Conservation (phyloP, 2,797 vertebrate species). For the Neopelma chrysocephalum region DNA sequence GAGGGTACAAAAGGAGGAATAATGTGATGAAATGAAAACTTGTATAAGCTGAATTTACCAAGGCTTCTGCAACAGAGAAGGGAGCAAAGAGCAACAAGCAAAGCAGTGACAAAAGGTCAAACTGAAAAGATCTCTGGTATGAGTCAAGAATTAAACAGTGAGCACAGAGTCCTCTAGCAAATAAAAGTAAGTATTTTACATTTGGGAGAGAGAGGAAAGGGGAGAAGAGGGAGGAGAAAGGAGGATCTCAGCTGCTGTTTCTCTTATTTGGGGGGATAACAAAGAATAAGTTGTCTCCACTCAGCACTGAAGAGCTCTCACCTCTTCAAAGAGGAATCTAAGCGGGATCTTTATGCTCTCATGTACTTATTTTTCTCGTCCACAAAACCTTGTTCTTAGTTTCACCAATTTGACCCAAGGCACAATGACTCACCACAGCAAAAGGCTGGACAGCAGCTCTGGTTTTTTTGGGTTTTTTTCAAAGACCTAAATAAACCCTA, state of each 20-base stretch:
- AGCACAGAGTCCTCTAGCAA: neutral
- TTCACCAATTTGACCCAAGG: constrained; percentile 39
- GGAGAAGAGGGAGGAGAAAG: neutral
- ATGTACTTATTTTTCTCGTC: neutral
- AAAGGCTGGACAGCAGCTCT: constrained; percentile 42
- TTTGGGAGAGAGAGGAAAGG: neutral
- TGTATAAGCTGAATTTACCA: neutral
- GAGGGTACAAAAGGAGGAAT: neutral
- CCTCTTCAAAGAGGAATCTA: constrained; percentile 22
- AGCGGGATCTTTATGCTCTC: neutral
- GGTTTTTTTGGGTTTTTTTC: neutral
- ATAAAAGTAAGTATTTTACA: neutral
- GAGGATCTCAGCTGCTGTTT: neutral
- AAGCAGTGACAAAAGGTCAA: neutral
- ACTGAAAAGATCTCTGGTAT: neutral
- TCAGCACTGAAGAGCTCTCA: constrained; percentile 10
- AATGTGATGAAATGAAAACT: neutral
- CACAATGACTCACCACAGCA: constrained; percentile 60
- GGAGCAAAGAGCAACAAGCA: neutral
- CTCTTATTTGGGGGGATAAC: neutral
- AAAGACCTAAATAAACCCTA: constrained; percentile 66
- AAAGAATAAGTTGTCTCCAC: constrained; percentile 6
- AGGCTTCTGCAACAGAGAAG: neutral
- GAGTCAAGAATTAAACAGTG: neutral
- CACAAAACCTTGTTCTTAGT: constrained; percentile 4